Evolutionary conservation across 1,140 invertebrate species (phyloP).

Genomic region (Calliphora vicina): DNA sequence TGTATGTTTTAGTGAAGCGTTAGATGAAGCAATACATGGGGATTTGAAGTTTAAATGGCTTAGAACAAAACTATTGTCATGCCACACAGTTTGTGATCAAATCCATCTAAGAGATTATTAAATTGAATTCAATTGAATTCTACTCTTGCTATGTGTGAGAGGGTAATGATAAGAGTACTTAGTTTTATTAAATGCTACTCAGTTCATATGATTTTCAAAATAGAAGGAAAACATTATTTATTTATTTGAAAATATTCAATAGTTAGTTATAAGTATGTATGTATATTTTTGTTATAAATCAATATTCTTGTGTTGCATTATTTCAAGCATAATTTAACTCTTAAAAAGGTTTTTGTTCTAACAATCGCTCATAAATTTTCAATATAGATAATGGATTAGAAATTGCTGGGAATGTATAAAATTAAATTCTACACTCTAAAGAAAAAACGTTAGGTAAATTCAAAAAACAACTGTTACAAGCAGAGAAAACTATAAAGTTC

Average conservation of each 20-base stretch:
- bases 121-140: background rate
- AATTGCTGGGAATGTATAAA: background rate
- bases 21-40: background rate
- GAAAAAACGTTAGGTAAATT: no score
- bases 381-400: constrained; percentile 4
- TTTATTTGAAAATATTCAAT: no score
- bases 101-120: background rate
- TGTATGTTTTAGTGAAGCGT: background rate
- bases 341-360: background rate
- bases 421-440: no score
- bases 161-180: no score
- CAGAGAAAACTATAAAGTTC: no score
- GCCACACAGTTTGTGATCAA: background rate
- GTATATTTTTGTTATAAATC: no score
- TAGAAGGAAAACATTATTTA: no score
- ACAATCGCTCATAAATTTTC: background rate
- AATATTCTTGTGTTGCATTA: background rate
- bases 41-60: background rate
- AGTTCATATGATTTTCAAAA: no score
- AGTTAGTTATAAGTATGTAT: no score
- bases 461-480: no score
- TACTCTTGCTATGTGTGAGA: no score
- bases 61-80: background rate
- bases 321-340: background rate
- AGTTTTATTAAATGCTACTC: no score